Percentiles rank a stretch among this genome's conserved stretches.
These are phyloP conservation scores for Chaitophorus viminalis DNA, from an alignment of 2,888 invertebrate genomes.

Conservation along the genomic window DNA sequence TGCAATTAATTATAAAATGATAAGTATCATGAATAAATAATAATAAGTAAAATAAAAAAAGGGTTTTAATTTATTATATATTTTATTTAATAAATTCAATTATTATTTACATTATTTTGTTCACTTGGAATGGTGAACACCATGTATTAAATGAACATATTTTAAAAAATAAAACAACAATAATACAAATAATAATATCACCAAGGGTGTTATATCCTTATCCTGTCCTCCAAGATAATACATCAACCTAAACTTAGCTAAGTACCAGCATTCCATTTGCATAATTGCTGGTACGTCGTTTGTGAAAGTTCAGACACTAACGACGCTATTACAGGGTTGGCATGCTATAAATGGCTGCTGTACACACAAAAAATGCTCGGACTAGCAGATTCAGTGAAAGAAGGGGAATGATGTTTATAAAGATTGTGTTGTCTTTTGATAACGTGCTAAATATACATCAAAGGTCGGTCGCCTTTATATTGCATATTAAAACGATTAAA, in stretches of 20 bases:
- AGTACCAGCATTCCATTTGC: constrained; percentile 55
- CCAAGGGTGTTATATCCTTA: constrained; percentile 5
- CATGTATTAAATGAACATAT: neutral
- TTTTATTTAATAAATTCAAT: neutral
- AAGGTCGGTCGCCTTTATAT: neutral
- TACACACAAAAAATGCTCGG: constrained; percentile 31
- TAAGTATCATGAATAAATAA: neutral
- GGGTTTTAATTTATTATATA: neutral
- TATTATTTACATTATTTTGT: neutral
- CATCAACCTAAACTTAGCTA: constrained; percentile 44
- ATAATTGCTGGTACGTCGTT: constrained; percentile 44
- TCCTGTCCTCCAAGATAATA: constrained; percentile 36
- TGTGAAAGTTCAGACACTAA: constrained; percentile 54
- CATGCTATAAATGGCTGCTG: constrained; percentile 39
- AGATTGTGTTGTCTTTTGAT: constrained; percentile 19
- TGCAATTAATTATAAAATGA: neutral
- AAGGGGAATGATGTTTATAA: constrained; percentile 15
- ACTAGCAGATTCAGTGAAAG: neutral
- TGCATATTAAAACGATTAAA: neutral
- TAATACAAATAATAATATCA: constrained; percentile 20
- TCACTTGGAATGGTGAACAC: neutral
- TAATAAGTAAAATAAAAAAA: neutral
- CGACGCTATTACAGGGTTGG: constrained; percentile 46
- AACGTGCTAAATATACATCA: constrained; percentile 26
- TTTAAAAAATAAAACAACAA: constrained; percentile 5